These are phyloP conservation scores for Caenorhabditis remanei DNA, from an alignment of 1,140 invertebrate species.

Conservation along the genomic window DNA sequence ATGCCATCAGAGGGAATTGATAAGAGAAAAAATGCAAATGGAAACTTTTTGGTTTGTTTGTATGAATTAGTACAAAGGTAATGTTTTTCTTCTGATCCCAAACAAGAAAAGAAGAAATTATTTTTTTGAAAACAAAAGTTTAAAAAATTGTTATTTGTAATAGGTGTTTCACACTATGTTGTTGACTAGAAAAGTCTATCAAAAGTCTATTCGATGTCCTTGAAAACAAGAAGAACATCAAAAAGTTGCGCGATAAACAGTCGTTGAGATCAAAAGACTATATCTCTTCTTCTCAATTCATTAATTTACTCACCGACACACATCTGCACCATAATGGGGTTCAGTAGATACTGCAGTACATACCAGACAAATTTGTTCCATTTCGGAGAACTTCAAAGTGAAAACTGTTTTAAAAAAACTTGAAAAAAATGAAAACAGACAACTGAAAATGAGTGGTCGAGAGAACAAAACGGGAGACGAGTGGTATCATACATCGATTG, in stretches of 20 bases:
- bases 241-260: neutral
- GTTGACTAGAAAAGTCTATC: neutral
- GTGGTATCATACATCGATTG: conserved; percentile 21
- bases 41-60: too few species aligned
- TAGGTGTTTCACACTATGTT: neutral
- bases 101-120: too few species aligned
- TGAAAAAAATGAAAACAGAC: neutral
- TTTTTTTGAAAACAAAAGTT: neutral
- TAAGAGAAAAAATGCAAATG: neutral
- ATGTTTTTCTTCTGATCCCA: too few species aligned
- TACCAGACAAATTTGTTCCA: conserved; percentile 30
- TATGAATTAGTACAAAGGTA: too few species aligned
- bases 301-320: conserved; percentile 30
- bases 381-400: neutral
- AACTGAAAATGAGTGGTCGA: conserved; percentile 39
- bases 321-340: conserved; percentile 42
- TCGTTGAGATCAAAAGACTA: conserved; percentile 21
- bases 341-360: conserved; percentile 2
- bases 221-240: conserved; percentile 3
- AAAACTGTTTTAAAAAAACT: neutral
- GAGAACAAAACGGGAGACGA: neutral
- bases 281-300: neutral
- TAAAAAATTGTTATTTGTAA: neutral
- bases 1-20: neutral
- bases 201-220: neutral